phyloP scores from a whole-genome alignment of 2,888 invertebrate species.

The Pammene aurita region DNA sequence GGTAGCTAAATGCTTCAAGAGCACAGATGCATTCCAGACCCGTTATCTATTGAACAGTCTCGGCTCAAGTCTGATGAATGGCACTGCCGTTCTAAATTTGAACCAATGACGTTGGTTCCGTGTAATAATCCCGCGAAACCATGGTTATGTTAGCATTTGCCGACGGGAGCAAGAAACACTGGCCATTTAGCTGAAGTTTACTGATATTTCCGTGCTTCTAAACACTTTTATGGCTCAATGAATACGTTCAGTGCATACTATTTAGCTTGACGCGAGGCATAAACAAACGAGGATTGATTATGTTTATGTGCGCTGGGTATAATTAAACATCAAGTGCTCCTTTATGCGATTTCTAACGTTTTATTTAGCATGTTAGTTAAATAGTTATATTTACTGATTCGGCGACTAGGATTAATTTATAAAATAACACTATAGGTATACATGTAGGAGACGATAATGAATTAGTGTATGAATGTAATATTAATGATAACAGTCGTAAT shows the following conservation, averaged over 20 bases:
- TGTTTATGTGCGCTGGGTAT: constrained; percentile 15
- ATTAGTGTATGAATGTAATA: too few species aligned
- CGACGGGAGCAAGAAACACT: constrained; percentile 22
- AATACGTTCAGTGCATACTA: constrained; percentile 14
- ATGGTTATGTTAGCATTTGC: constrained; percentile 46
- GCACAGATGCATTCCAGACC: constrained; percentile 45
- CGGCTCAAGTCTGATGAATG: constrained; percentile 57
- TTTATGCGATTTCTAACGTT: not conserved
- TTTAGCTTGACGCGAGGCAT: constrained; percentile 24
- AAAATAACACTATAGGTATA: too few species aligned
- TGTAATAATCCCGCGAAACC: constrained; percentile 47
- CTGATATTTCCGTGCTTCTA: constrained; percentile 32
- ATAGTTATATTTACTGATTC: not conserved
- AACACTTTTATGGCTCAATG: constrained; percentile 37
- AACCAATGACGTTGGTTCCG: constrained; percentile 61
- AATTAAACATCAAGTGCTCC: constrained; percentile 10
- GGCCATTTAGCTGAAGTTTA: constrained; percentile 32
- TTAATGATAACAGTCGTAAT: too few species aligned
- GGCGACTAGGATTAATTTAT: not conserved
- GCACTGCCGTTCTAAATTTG: constrained; percentile 57
- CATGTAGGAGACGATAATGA: too few species aligned
- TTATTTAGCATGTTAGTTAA: not conserved
- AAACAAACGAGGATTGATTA: constrained; percentile 30
- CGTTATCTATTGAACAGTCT: constrained; percentile 52
- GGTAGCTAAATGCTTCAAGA: constrained; percentile 11